These are phyloP conservation scores for Cotesia typhae DNA, from an alignment of 1,140 invertebrate species.

Conservation along the genomic window DNA sequence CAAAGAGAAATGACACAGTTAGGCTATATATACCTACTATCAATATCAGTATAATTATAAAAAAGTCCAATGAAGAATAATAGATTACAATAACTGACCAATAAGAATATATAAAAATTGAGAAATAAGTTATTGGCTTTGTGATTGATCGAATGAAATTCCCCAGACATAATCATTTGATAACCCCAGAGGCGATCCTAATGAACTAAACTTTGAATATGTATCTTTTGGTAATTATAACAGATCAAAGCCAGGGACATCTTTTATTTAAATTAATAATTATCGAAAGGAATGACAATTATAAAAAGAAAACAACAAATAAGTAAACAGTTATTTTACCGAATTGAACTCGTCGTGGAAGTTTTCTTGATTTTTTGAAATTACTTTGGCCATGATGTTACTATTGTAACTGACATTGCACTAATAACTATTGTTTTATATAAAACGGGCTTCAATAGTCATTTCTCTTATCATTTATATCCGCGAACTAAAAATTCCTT, in stretches of 20 bases:
- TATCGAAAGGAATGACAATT: background rate
- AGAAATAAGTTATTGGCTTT: constrained; percentile 34
- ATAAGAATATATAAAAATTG: constrained; percentile 33
- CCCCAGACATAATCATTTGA: constrained; percentile 35
- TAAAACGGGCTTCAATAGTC: no score
- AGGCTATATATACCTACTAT: constrained; percentile 51
- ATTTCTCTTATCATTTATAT: background rate
- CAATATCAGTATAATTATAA: constrained; percentile 44
- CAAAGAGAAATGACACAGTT: constrained; percentile 41
- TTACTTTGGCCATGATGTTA: background rate
- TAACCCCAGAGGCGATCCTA: constrained; percentile 38
- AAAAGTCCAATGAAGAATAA: constrained; percentile 15
- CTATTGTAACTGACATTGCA: background rate
- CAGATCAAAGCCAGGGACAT: no score
- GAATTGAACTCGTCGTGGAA: background rate
- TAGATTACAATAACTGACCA: constrained; percentile 23
- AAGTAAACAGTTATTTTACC: background rate
- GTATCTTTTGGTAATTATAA: constrained; percentile 6
- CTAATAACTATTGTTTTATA: background rate
- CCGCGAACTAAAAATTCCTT: background rate
- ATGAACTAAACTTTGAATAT: constrained; percentile 39
- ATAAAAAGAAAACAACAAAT: background rate
- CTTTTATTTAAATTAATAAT: no score
- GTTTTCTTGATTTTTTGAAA: background rate
- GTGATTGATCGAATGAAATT: constrained; percentile 22